Base-by-base conservation (phyloP, 2,797 vertebrate species). In the Discoglossus pictus region DNA sequence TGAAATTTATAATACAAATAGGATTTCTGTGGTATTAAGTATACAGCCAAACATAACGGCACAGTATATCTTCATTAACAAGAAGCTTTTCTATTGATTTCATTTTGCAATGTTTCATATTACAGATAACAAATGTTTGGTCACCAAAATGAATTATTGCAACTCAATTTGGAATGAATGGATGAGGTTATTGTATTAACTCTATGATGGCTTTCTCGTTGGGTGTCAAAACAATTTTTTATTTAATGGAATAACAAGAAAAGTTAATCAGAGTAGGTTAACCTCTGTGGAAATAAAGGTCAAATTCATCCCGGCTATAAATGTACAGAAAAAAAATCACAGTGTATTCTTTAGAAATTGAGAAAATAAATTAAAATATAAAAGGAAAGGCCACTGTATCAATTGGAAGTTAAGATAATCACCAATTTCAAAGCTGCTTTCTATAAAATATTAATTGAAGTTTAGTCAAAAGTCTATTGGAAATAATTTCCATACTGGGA, bases 1-100 rank as follows among this genome's bases (percentile, higher is more conserved):
- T 82, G 76, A 80, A 86, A 87, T 87, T 83, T 78, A 74, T 79
- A 87, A 87, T 86, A 82, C 80, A 89, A 88, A 90, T 84, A 85
- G 74, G 82, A 87, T 88, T 91, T 90, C 81, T 88, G 81, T 55
- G 86, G 87, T 89, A 80, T 81, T 79, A 81, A 88, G 85, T 84
- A 83, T 85, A 52, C 87, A 84, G 73, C 87, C 89, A 84, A 89
- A 88, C 78, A 80, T 81, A 85, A 84, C 82, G 88, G 84, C 82
- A 82, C 88, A 88, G 92, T 93, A 92, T 88, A 90, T 96, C 95
- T 96, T 97, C 93, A 97, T 97, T 97, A 96, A 97, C 93, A 91
- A 96, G 93, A 95, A 94, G 90, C 94, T 94, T 96, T 95, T 91
- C 82, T 92, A 97, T 97, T 92, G 94, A 97, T 97, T 93, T 87